A percentile compares a stretch with the other conserved stretches of the same genome.
Conservation (phyloP, 2,113 vertebrate species). For the Capreolus pygargus region DNA sequence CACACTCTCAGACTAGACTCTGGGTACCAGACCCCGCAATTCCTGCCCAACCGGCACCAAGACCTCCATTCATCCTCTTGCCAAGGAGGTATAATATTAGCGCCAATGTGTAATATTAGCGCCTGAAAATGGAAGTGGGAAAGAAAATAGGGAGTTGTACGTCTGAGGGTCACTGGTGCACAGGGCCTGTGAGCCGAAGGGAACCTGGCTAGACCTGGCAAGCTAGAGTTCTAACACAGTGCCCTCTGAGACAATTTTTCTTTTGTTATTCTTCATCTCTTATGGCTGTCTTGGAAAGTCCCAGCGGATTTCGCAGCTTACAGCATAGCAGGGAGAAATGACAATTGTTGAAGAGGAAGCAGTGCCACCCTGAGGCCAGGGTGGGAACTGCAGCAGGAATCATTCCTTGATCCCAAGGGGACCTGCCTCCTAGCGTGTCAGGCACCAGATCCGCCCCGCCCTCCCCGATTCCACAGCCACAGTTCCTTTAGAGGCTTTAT, state of each 20-base stretch:
- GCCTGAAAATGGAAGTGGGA: not conserved
- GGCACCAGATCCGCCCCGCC: not conserved
- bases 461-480: not conserved
- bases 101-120: not conserved
- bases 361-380: constrained; percentile 45
- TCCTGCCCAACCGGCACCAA: not conserved
- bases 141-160: too few species aligned
- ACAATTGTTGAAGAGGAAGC: not conserved
- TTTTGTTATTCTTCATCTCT: not conserved
- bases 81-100: not conserved
- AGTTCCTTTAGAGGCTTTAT: not conserved
- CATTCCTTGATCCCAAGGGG: not conserved
- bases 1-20: not conserved
- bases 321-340: fast-evolving
- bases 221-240: not conserved
- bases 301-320: fast-evolving
- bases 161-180: not conserved
- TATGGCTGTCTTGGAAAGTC: not conserved
- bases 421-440: not conserved
- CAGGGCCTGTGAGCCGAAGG: not conserved
- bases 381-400: not conserved
- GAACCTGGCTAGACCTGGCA: not conserved
- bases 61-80: not conserved
- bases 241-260: not conserved
- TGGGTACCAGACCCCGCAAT: not conserved